Evolutionary conservation across 2,113 vertebrate genomes (phyloP), one percentile per base, ranked within the genome.

Genomic region (Platysternon megacephalum): DNA sequence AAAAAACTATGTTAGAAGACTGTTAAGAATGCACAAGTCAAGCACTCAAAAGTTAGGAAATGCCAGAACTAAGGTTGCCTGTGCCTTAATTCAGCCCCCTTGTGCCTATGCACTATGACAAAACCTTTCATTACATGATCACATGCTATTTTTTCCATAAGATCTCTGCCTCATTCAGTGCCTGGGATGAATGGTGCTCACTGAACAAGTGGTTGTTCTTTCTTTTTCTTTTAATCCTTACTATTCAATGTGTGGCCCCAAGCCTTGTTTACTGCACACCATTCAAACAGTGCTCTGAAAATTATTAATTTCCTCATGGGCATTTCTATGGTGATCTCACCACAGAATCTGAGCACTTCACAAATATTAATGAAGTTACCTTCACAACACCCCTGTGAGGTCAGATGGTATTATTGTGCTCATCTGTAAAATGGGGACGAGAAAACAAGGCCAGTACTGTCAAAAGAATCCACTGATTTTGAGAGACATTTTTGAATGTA

Each of bases 161-260:
- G 28, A 91, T 9, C 22, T 42, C 28, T 80, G 52, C 58, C 83
- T 76, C 2, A 0, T 80, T 86, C 61, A 82, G 46, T 22, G 82
- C 49, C 68, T 42, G 29, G 78, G 48, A 17, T 29, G 39, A 26
- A 53, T 17, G 32, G 46, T 49, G 51, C 74, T 65, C 52, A 84
- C 10, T 52, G 13, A 85, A 74, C 0, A 0, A 11, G 42, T 74
- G 26, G 55, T 28, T 12, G 26, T 28, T 61, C 22, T 76, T 55
- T 86, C 8, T 48, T 13, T 80, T 35, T 39, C 74, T 84, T 84
- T 76, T 89, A 89, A 84, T 83, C 8, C 19, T 39, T 56, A 78
- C 17, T 48, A 84, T 84, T 65, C 74, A 76, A 26, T 32, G 28
- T 82, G 58, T 19, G 8, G 6, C n/a, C 29, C 42, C 26, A 78